Evolutionary conservation across 2,888 invertebrate species (phyloP).

Genomic region (Drosophila setosimentum): DNA sequence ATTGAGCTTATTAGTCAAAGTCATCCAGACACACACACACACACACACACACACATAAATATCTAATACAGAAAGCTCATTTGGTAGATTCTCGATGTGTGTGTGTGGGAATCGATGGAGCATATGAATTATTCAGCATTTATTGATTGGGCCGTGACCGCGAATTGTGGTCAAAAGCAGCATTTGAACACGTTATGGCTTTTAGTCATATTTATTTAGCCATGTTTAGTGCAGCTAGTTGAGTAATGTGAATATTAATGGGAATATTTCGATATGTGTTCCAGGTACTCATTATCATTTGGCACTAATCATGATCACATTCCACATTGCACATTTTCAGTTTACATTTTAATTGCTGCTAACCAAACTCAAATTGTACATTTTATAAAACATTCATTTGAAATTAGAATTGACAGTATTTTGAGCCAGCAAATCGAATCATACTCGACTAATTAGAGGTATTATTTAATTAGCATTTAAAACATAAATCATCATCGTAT

Average conservation of each 20-base stretch:
- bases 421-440: neutral
- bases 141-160: constrained; percentile 39
- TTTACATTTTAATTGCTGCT: constrained; percentile 25
- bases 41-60: constrained; percentile 16
- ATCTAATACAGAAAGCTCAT: constrained; percentile 41
- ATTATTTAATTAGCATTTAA: neutral
- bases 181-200: constrained; percentile 31
- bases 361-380: constrained; percentile 18
- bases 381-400: constrained; percentile 7
- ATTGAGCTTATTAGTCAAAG: constrained; percentile 39
- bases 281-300: constrained; percentile 22
- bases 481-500: neutral
- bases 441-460: neutral
- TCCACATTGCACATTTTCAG: constrained; percentile 22
- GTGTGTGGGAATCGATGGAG: constrained; percentile 34
- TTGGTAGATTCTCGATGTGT: constrained; percentile 15
- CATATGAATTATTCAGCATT: constrained; percentile 45
- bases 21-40: constrained; percentile 14
- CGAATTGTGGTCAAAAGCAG: constrained; percentile 22
- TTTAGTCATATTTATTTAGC: constrained; percentile 33
- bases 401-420: neutral
- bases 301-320: constrained; percentile 13
- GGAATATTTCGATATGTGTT: neutral
- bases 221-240: neutral
- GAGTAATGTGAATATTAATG: constrained; percentile 14